phyloP scores from a whole-genome alignment of 2,113 vertebrate genomes.

The Chamaetylas fuelleborni region DNA sequence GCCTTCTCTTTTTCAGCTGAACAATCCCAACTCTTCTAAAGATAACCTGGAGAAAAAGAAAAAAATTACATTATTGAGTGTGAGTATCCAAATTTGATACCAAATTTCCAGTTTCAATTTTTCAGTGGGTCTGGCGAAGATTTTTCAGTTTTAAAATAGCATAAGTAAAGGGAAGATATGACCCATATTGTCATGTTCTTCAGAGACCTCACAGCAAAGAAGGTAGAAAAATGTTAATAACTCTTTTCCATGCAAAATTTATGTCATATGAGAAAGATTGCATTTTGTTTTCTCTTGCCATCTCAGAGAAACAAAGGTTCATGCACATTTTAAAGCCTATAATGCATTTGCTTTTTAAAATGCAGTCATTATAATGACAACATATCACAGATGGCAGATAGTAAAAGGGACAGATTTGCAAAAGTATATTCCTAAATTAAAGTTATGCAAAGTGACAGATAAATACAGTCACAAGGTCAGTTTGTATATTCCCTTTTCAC shows the following conservation, averaged over 20 bases:
- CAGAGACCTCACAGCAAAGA: neutral
- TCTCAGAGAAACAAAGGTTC: neutral
- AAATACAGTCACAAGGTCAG: neutral
- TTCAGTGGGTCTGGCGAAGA: neutral
- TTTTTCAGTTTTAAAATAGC: neutral
- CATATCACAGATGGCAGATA: neutral
- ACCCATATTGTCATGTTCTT: neutral
- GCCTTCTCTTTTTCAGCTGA: neutral
- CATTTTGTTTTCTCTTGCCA: neutral
- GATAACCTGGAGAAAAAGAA: neutral
- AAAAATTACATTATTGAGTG: neutral
- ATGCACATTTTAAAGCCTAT: neutral
- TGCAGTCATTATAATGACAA: neutral
- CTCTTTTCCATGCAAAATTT: neutral
- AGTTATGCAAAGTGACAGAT: conserved; percentile 1
- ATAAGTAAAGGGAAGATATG: neutral
- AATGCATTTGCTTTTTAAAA: neutral
- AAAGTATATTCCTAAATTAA: neutral
- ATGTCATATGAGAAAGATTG: neutral
- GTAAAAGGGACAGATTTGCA: neutral
- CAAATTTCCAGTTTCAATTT: neutral
- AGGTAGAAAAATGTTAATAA: neutral
- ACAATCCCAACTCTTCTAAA: neutral
- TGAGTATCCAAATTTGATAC: neutral
- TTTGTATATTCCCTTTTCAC: neutral